These are phyloP conservation scores for Scolopax rusticola DNA, from an alignment of 2,797 vertebrate species.

Conservation along the genomic window DNA sequence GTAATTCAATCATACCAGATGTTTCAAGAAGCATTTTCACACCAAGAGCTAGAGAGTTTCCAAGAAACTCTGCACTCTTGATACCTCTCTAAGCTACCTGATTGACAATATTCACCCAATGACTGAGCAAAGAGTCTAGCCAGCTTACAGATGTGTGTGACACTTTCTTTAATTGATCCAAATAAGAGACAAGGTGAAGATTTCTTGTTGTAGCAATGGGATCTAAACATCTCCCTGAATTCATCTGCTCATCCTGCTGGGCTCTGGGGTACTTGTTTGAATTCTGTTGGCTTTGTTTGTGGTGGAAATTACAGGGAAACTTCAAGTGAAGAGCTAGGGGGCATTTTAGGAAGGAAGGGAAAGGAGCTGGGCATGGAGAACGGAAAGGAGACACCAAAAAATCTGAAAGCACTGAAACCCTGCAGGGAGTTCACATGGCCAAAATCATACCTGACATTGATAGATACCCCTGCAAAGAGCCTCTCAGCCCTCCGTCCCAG, in stretches of 20 bases:
- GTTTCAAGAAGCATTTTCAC: not conserved
- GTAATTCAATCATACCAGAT: not conserved
- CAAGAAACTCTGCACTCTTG: not conserved
- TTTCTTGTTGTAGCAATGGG: not conserved
- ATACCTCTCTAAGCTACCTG: not conserved
- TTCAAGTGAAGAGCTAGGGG: not conserved
- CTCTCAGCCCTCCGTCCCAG: not conserved
- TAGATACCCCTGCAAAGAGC: not conserved
- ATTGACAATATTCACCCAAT: not conserved
- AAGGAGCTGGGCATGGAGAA: not conserved
- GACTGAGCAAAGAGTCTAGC: not conserved
- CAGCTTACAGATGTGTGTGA: not conserved
- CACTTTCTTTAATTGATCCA: not conserved
- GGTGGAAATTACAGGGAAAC: not conserved
- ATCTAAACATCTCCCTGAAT: not conserved
- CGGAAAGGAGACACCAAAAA: not conserved
- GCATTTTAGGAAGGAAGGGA: not conserved
- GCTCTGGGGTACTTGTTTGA: not conserved
- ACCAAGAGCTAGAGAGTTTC: not conserved
- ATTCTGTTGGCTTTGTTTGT: not conserved
- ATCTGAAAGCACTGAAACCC: not conserved
- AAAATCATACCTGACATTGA: slow-evolving; percentile 28
- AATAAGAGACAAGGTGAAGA: not conserved
- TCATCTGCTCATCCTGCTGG: not conserved
- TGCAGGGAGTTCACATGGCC: not conserved